Base-by-base conservation (phyloP, 2,797 vertebrate genomes). In the Lacerta bilineata region DNA sequence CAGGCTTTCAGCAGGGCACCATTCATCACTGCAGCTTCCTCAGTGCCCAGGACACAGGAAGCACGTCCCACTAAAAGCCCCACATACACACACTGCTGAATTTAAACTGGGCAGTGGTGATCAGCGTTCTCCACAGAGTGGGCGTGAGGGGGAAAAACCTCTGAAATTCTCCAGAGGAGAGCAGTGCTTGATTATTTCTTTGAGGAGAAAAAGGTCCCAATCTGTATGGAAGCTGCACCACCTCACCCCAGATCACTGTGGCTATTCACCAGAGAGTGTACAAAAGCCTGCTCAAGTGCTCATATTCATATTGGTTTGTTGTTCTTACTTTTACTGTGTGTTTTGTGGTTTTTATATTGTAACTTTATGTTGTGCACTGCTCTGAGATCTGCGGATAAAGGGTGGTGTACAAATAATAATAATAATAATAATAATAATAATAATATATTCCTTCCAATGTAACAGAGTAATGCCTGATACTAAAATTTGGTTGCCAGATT, bases 11-110 rank as follows among this genome's bases (percentile, higher is more conserved):
- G 72, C 86, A 91, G 80, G 76, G 66, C 79, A 2, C 46, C 91
- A 84, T 93, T 90, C 61, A 80, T 86, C 85, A 76, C 77, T 86
- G 77, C 79, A 15, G 4, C 86, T 91, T 91, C 83, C 55, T 7
- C 4, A 1, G 80, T 71, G 90, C n/a, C 78, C 61, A 7, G 27
- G 82, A 83, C 66, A 36, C 1, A 8, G 78, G 85, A 33, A 83
- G 27, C 0, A 0, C 5, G 0, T 86, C 84, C 74, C 80, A 69
- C 9, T 80, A 80, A 82, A 90, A 91, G n/a, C 61, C 87, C 50
- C 79, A 33, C 50, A 55, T 15, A 55, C 50, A 55, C 50, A 55
- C 50, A 0, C 76, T 82, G 18, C 20, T 74, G 43, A 1, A 75
- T 84, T 64, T 84, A 69, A 74, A 39, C 76, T 61, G 29, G 64